phyloP scores from a whole-genome alignment of 2,113 vertebrate genomes.

The Ellobius talpinus region DNA sequence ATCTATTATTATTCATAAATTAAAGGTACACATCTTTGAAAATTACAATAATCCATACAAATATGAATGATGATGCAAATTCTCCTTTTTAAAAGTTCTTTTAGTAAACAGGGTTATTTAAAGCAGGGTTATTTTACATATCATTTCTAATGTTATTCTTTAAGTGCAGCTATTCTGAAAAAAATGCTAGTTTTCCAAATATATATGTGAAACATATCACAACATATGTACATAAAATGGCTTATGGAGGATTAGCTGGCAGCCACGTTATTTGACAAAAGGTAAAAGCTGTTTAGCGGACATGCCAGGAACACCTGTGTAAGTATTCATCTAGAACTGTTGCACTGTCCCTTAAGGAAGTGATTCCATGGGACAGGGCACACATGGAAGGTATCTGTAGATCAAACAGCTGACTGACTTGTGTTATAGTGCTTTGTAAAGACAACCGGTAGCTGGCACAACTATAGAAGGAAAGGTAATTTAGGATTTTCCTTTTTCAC shows the following conservation, averaged over 20 bases:
- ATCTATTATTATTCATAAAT: slow-evolving; percentile 35
- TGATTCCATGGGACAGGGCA: background rate
- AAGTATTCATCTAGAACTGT: background rate
- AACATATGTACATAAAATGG: background rate
- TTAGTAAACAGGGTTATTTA: too few species aligned
- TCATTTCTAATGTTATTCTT: slow-evolving; percentile 33
- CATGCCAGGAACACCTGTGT: background rate
- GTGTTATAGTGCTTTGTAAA: slow-evolving; percentile 3
- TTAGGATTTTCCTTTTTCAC: background rate
- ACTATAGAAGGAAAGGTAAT: background rate
- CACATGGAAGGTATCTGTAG: background rate
- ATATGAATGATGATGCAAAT: background rate
- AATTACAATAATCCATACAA: background rate
- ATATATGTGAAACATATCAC: background rate
- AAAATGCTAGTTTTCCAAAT: background rate
- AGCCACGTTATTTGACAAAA: background rate
- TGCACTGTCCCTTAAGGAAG: background rate
- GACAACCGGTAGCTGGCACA: background rate
- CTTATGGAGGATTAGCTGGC: background rate
- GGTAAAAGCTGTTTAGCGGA: background rate
- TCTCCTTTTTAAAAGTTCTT: slow-evolving; percentile 22
- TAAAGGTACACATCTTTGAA: slow-evolving; percentile 20
- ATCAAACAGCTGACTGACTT: background rate
- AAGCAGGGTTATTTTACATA: slow-evolving; percentile 25
- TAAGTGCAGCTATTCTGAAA: slow-evolving; percentile 21